Base-by-base conservation (phyloP, 2,888 invertebrate species). In the Dasysyrphus tricinctus region DNA sequence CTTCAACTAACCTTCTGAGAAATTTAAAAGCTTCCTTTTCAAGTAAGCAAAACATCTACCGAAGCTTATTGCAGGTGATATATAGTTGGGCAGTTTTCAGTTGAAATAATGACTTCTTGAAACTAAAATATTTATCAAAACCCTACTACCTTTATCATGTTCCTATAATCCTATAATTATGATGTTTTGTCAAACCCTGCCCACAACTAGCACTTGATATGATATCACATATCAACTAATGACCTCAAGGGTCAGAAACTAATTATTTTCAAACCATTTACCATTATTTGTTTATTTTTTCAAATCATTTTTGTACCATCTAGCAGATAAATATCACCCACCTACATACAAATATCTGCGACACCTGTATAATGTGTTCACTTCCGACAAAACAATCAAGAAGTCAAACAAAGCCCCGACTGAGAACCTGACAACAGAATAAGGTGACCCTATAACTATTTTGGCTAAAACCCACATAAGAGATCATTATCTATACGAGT, bases 361-460 rank as follows among this genome's bases (percentile, higher is more conserved):
- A 86, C 86, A 86, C 86, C 82, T 86, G 86, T 82, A 42, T 12
- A 79, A 74, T 78, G 70, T 78, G 74, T 75, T 75, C 70, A 82
- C 78, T 82, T 78, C 82, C 78, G 59, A 81, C 81, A 74, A 70
- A 59, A 59, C 61, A 47, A 72, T 32, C 39, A 65, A 57, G 69
- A 79, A 79, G 74, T 69, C 79, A 75, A 83, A 74, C n/a, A 57
- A 8, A 56, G 7, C 44, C 29, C 37, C 44, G 44, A 63, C 57
- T 24, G 65, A 77, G 16, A 47, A 44, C 47, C 5, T 65, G 61
- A 61, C 61, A 61, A 39, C 39, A 57, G 8, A 59, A 37, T 7
- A 19, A 37, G 2, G 9, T 34, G 29, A 37, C 44, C 32, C 42
- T 39, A 44, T n/a, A 0, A n/a, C n/a, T 2, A 3, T 47, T 51